phyloP scores from a whole-genome alignment of 2,113 vertebrate genomes.

The Hymenochirus boettgeri region DNA sequence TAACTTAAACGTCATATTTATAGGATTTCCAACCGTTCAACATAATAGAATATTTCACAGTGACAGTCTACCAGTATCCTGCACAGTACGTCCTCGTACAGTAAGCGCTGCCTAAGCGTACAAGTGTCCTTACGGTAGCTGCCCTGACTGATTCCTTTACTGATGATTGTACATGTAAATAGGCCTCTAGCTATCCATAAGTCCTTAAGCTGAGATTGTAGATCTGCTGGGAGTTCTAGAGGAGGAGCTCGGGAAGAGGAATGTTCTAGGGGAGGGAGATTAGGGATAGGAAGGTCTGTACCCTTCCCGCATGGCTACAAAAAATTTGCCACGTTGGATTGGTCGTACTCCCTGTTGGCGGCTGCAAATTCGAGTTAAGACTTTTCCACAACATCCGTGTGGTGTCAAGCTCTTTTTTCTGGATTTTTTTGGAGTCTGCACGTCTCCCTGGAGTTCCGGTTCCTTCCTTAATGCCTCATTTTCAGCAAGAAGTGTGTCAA shows the following conservation, averaged over 20 bases:
- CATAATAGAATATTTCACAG: slow-evolving; percentile 57
- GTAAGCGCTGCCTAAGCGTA: too few relatives aligned
- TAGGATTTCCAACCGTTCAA: slow-evolving; percentile 45
- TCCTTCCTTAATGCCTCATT: slow-evolving; percentile 71
- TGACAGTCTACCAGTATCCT: slow-evolving; percentile 48
- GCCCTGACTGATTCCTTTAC: slow-evolving; percentile 55
- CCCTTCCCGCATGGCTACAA: slow-evolving; percentile 67
- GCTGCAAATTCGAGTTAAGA: slow-evolving; percentile 88
- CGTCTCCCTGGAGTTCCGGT: slow-evolving; percentile 77
- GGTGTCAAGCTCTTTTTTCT: slow-evolving; percentile 72
- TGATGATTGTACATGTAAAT: slow-evolving; percentile 12
- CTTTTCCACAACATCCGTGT: slow-evolving; percentile 84
- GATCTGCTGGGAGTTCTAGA: slow-evolving; percentile 87
- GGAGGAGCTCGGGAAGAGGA: slow-evolving; percentile 85
- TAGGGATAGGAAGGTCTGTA: slow-evolving; percentile 90
- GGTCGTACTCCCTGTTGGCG: slow-evolving; percentile 53
- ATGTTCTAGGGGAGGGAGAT: slow-evolving; percentile 88
- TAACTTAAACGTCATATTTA: slow-evolving; percentile 44
- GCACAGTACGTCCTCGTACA: slow-evolving; percentile 42
- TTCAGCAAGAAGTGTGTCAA: slow-evolving; percentile 79
- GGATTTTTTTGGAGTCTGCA: slow-evolving; percentile 68
- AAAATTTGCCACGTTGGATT: slow-evolving; percentile 67
- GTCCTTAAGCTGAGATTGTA: slow-evolving; percentile 75
- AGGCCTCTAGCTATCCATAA: slow-evolving; percentile 74
- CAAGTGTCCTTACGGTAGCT: slow-evolving; percentile 43